A percentile compares a stretch with the other conserved stretches of the same genome.
Conservation (phyloP, 2,888 invertebrate genomes). For the Nymphalis polychloros region DNA sequence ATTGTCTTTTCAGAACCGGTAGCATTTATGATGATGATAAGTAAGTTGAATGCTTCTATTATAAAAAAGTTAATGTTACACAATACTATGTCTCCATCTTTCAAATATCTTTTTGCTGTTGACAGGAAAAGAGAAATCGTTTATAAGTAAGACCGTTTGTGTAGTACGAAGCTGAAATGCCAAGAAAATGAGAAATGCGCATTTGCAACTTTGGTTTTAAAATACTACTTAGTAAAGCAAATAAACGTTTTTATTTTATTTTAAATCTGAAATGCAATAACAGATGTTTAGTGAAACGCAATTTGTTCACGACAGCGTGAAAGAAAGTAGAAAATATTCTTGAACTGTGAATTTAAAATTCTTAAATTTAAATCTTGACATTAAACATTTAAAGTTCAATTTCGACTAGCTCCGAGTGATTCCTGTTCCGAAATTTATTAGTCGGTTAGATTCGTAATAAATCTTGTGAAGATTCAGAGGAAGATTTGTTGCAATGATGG, state of each 20-base stretch:
- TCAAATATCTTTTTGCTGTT: too few species aligned
- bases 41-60: too few species aligned
- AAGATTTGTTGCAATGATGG: slow-evolving; percentile 27
- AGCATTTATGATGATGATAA: too few species aligned
- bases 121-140: too few species aligned
- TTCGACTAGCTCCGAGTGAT: not conserved
- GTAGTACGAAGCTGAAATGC: not conserved
- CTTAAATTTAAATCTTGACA: slow-evolving; percentile 11
- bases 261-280: slow-evolving; percentile 18
- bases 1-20: too few species aligned
- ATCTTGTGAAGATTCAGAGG: slow-evolving; percentile 28
- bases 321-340: slow-evolving; percentile 25
- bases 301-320: slow-evolving; percentile 29
- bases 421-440: slow-evolving; percentile 24
- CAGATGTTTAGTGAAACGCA: slow-evolving; percentile 21
- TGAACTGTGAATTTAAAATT: not conserved
- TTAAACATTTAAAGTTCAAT: slow-evolving; percentile 20
- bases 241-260: slow-evolving; percentile 4
- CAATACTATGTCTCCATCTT: too few species aligned
- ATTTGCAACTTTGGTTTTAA: not conserved
- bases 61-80: too few species aligned
- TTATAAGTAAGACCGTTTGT: too few species aligned
- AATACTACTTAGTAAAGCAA: slow-evolving; percentile 2
- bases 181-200: not conserved
- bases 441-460: slow-evolving; percentile 31